Conservation (phyloP, 1,140 invertebrate species). For the Microplitis mediator region DNA sequence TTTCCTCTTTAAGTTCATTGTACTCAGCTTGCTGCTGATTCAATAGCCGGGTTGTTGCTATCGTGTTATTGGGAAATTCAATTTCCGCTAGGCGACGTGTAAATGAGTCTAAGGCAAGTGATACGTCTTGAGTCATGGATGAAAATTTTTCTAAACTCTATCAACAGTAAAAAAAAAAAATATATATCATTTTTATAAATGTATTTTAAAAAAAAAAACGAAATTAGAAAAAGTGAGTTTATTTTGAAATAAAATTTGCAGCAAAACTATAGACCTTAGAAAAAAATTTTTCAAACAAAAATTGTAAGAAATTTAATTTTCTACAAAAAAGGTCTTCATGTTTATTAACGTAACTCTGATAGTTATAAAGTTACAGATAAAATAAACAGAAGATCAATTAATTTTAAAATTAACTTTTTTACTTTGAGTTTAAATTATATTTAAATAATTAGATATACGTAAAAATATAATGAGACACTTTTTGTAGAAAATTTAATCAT, state of each 20-base stretch:
- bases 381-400: no score
- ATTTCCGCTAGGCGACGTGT: slow-evolving; percentile 81
- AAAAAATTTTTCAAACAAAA: no score
- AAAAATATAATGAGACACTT: no score
- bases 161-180: slow-evolving; percentile 49
- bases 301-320: no score
- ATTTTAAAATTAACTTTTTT: no score
- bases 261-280: slow-evolving; percentile 19
- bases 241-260: not conserved
- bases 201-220: slow-evolving; percentile 16
- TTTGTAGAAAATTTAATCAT: no score
- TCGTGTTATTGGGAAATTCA: slow-evolving; percentile 84
- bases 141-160: slow-evolving; percentile 95
- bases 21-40: slow-evolving; percentile 72
- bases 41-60: slow-evolving; percentile 73
- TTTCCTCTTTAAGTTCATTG: slow-evolving; percentile 76
- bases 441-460: no score
- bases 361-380: no score
- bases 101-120: slow-evolving; percentile 81
- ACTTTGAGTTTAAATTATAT: no score
- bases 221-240: not conserved
- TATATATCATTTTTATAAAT: slow-evolving; percentile 6
- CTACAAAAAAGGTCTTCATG: no score
- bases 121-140: slow-evolving; percentile 85
- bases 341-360: no score